These are phyloP conservation scores for Porphyrio hochstetteri DNA, from an alignment of 2,113 vertebrate genomes.

Conservation along the genomic window DNA sequence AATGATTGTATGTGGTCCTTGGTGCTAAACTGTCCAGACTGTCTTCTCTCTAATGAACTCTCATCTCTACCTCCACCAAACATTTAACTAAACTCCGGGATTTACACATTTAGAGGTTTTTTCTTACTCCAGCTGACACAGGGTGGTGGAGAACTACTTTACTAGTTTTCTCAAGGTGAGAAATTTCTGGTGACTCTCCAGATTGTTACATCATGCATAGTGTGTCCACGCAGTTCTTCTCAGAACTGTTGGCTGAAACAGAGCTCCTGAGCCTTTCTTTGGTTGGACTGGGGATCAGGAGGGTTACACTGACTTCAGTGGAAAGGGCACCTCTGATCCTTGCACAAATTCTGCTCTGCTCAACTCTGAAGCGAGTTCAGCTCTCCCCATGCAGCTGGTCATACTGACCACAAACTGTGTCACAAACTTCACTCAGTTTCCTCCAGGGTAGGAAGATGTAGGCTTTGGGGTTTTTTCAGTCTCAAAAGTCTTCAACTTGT, in stretches of 20 bases:
- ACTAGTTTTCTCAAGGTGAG: background rate
- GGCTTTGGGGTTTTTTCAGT: background rate
- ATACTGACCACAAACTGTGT: background rate
- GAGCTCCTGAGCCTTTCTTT: background rate
- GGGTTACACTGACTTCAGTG: rapidly evolving
- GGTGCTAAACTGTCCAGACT: background rate
- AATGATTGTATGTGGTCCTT: background rate
- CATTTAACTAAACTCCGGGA: background rate
- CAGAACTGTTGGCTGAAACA: background rate
- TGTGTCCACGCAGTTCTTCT: background rate
- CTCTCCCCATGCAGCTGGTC: background rate
- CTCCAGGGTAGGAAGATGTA: background rate
- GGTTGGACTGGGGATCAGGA: rapidly evolving
- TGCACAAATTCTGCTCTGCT: background rate
- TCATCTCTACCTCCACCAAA: background rate
- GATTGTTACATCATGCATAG: background rate
- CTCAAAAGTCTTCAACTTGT: background rate
- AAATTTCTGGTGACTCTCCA: background rate
- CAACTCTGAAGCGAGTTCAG: background rate
- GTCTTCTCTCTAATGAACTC: background rate
- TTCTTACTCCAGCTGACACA: background rate
- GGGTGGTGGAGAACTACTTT: background rate
- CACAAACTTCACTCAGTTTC: background rate
- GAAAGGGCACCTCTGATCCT: background rate
- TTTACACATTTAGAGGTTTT: background rate